These are phyloP conservation scores for Allolobophora icterica DNA, from an alignment of 2,888 invertebrate genomes.

Conservation along the genomic window DNA sequence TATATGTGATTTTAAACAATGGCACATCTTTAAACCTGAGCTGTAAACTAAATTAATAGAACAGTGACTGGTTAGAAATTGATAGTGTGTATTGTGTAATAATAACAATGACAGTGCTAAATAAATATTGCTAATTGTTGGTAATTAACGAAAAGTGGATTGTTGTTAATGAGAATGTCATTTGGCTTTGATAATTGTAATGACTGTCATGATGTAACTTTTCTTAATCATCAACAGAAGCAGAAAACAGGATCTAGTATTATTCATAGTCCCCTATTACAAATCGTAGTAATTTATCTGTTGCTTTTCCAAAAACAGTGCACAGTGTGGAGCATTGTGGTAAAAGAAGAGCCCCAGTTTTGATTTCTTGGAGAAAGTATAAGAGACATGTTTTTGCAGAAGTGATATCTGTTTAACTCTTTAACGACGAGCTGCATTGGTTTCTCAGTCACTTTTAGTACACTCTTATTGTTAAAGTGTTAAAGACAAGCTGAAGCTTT, in stretches of 20 bases:
- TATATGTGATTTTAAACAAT: not conserved
- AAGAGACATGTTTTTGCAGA: not conserved
- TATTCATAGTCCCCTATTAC: not conserved
- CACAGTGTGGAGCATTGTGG: too few relatives aligned
- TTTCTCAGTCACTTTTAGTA: too few relatives aligned
- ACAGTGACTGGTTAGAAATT: not conserved
- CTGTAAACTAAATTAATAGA: not conserved
- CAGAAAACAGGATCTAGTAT: not conserved
- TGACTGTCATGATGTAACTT: not conserved
- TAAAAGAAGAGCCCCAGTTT: not conserved
- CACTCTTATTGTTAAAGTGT: too few relatives aligned
- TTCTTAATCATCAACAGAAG: not conserved
- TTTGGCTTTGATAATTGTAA: not conserved
- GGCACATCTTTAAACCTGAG: not conserved
- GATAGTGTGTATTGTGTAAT: not conserved
- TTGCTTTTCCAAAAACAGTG: too few relatives aligned
- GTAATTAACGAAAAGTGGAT: not conserved
- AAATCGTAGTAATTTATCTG: not conserved
- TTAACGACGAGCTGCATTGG: too few relatives aligned
- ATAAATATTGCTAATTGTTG: not conserved
- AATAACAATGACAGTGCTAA: not conserved
- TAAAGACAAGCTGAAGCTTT: not conserved
- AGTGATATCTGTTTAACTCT: not conserved
- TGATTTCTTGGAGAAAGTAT: not conserved
- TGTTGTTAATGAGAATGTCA: not conserved